Evolutionary conservation across 2,888 invertebrate genomes (phyloP), one percentile per base, ranked within the genome.

Genomic region (Matsumyia berberina): DNA sequence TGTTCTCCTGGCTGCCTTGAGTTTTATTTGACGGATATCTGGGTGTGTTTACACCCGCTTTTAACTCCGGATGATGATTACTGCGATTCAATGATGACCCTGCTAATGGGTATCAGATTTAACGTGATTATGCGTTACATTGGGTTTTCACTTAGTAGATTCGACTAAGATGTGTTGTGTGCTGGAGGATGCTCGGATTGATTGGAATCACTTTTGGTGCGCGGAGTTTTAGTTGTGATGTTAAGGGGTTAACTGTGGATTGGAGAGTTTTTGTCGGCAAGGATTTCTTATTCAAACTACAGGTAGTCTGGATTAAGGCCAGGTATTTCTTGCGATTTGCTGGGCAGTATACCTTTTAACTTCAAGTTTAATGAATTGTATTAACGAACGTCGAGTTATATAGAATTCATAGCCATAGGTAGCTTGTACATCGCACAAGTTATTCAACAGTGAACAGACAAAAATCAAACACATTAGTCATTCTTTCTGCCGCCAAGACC

Each of bases 91-190:
- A 79, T 86, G 86, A 87, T 87, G 87, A 86, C 86, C 85, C 86
- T 87, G 87, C 86, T 87, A 87, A 87, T 87, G 86, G 86, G 76
- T 86, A 86, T 87, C 85, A 85, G 86, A 79, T 87, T 85, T 86
- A 85, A 85, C 78, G 55, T 86, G 86, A 87, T 87, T 87, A 87
- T 85, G 81, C 87, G 74, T 82, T 80, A 86, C 86, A 87, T 85
- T 87, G 86, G 60, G 37, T 87, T 81, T 85, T 79, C 83, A 76
- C 78, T 85, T 86, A 79, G 79, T 69, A 46, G 69, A 73, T 44
- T 77, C 62, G 62, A 62, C 72, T 73, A 42, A 57, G 78, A 62
- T 24, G 24, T 24, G 24, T n/a, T 69, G 58, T 39, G 12, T 46
- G 70, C 24, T 15, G 37, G 7, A 33, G 62, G 17, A 46, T 19